These are phyloP conservation scores for Spheniscus humboldti DNA, from an alignment of 2,797 vertebrate species.

Conservation along the genomic window DNA sequence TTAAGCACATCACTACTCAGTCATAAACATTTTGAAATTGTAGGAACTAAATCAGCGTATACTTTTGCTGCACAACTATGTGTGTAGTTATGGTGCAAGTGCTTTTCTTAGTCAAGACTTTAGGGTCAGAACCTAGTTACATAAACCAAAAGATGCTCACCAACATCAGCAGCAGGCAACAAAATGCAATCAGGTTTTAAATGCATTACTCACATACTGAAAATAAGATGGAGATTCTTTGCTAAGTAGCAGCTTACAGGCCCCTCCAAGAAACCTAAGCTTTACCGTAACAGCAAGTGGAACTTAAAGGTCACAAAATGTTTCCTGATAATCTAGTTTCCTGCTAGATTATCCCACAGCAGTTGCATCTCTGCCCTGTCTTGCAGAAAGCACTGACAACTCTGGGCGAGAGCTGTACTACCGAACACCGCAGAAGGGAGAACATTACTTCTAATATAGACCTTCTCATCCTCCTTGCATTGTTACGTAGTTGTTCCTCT, in stretches of 20 bases:
- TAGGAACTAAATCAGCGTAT: background rate
- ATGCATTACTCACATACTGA: background rate
- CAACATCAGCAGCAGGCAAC: background rate
- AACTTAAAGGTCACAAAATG: background rate
- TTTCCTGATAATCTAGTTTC: background rate
- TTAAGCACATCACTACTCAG: background rate
- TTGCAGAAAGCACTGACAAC: background rate
- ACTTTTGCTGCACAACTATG: background rate
- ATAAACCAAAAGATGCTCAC: background rate
- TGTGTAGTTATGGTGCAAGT: background rate
- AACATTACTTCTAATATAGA: background rate
- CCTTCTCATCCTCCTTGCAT: background rate
- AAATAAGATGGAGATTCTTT: background rate
- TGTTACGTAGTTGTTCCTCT: background rate
- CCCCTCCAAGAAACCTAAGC: background rate
- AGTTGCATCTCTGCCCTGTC: background rate
- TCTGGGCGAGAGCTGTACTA: background rate
- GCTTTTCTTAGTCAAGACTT: background rate
- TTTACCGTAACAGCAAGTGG: background rate
- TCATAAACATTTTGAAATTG: background rate
- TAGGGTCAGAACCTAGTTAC: background rate
- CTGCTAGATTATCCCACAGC: background rate
- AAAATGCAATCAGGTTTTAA: background rate
- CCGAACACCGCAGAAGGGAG: background rate
- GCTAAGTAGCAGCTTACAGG: background rate